phyloP scores from a whole-genome alignment of 2,797 vertebrate species.

The Mycteria americana region DNA sequence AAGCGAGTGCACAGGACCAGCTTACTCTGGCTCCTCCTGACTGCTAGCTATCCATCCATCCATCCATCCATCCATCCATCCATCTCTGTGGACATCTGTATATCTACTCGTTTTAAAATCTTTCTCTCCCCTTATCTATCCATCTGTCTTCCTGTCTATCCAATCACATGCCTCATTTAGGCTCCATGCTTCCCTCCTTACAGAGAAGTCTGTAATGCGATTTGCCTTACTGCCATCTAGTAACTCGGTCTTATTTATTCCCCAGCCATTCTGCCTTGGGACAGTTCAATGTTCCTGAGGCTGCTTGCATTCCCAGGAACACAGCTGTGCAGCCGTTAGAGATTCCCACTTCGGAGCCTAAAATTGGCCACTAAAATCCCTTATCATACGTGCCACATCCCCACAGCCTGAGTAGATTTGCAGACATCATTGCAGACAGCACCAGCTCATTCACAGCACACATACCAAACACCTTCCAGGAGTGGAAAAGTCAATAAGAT shows the following conservation, averaged over 20 bases:
- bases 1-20: background rate
- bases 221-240: background rate
- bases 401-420: background rate
- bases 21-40: background rate
- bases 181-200: background rate
- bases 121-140: background rate
- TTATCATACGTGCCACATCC: no score
- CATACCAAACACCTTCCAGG: background rate
- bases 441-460: background rate
- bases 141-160: background rate
- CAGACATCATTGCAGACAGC: background rate
- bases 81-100: background rate
- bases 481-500: background rate
- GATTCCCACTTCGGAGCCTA: background rate
- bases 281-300: background rate
- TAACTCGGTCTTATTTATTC: background rate
- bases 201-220: fast-evolving
- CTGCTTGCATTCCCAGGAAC: background rate
- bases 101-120: background rate
- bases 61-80: background rate
- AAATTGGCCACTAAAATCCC: background rate
- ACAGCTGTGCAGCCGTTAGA: background rate
- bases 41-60: background rate
- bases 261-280: background rate
- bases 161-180: background rate